phyloP scores from a whole-genome alignment of 2,113 vertebrate species.

The Halcyon senegalensis region DNA sequence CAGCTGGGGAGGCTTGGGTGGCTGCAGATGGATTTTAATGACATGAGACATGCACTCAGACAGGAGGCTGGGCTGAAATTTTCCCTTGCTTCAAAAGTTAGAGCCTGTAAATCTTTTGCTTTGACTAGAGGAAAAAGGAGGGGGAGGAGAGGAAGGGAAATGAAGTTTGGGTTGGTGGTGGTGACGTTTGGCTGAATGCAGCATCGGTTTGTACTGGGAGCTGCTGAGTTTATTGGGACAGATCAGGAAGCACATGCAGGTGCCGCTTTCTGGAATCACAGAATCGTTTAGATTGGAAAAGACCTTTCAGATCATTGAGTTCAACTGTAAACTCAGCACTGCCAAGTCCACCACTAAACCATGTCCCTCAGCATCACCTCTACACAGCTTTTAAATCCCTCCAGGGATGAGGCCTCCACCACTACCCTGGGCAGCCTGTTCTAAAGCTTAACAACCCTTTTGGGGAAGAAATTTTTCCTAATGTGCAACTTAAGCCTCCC shows the following conservation, averaged over 20 bases:
- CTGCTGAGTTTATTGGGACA: background rate
- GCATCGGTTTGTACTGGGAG: background rate
- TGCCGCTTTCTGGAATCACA: background rate
- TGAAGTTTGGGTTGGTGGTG: background rate
- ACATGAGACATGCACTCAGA: background rate
- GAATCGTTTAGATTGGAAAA: background rate
- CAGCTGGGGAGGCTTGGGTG: background rate
- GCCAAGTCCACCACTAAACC: background rate
- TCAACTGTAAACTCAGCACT: no score
- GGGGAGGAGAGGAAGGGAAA: background rate
- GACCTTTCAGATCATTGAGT: background rate
- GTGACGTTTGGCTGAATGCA: fast-evolving
- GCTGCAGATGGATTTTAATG: background rate
- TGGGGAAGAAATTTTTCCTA: background rate
- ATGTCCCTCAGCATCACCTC: background rate
- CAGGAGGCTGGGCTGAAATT: background rate
- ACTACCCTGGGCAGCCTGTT: background rate
- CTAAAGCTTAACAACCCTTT: background rate
- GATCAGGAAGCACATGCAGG: background rate
- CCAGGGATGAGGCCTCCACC: background rate
- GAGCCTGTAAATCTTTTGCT: background rate
- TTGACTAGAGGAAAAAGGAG: background rate
- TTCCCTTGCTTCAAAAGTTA: background rate
- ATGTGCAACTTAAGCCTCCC: background rate
- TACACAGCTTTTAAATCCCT: background rate